Conservation (phyloP, 2,797 vertebrate genomes). For the Phoeniculus purpureus region DNA sequence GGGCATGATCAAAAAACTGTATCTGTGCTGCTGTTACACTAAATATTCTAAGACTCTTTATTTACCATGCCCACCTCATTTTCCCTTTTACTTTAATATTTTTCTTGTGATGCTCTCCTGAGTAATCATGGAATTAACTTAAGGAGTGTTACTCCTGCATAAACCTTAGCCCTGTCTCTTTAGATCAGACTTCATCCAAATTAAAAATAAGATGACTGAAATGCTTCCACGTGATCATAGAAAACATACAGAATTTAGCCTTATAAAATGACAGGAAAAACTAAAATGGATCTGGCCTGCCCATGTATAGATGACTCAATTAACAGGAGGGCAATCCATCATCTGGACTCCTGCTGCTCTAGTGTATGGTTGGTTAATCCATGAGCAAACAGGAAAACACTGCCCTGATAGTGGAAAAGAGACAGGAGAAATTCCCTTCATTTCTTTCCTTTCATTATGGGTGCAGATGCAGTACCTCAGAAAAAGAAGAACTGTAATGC, state of each 20-base stretch:
- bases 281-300: background rate
- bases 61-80: background rate
- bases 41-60: background rate
- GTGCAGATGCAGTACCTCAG: background rate
- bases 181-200: conserved; percentile 38
- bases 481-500: background rate
- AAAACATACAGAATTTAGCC: background rate
- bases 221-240: background rate
- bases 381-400: background rate
- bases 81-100: background rate
- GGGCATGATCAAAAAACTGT: background rate
- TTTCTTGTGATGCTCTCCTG: conserved; percentile 3
- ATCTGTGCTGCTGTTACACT: background rate
- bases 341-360: background rate
- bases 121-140: conserved; percentile 26
- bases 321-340: background rate
- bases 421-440: background rate
- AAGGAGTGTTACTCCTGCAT: background rate
- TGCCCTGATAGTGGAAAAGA: background rate
- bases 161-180: conserved; percentile 5
- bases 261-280: background rate
- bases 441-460: background rate
- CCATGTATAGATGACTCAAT: background rate
- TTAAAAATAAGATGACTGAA: conserved; percentile 16
- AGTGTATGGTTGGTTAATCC: background rate